Base-by-base conservation (phyloP, 2,797 vertebrate genomes). In the Leptatherina wallacei region DNA sequence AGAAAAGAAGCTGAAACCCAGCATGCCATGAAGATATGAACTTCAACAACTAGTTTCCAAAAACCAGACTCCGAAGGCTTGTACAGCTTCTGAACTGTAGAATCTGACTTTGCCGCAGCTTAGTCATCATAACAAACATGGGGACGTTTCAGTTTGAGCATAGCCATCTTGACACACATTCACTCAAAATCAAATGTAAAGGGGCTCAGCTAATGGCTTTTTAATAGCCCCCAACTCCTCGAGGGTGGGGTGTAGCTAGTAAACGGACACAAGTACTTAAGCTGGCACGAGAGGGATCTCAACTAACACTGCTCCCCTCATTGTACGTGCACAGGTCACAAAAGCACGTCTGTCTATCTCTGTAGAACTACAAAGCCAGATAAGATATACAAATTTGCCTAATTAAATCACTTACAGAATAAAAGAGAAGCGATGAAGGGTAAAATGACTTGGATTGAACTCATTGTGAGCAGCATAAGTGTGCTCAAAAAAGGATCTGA, bases 131-230 rank as follows among this genome's bases (percentile, higher is more conserved):
- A 47, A 80, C 47, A 77, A 82, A 84, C 75, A 82, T 81, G 51
- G 68, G 68, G 76, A 77, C 70, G 69, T 78, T 71, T 83, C 82
- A 69, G 58, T 79, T 60, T 76, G 65, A 65, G 55, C 29, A 5
- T 52, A 72, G 73, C 59, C 63, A 85, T 82, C 79, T 77, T 75
- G 82, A 91, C 89, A 86, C 85, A 80, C 82, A 79, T 85, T 91
- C 80, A 84, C 71, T 73, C 68, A 65, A 69, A 78, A 89, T 83
- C 95, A 94, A 96, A 95, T 94, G 93, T 90, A 67, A 82, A 71
- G 62, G 89, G 92, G 89, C 91, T 96, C 94, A 95, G 95, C 94
- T 97, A 96, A 97, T 96, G 95, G 95, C 89, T 94, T 96, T 95
- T 95, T 95, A 96, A 96, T 95, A 94, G 94, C 93, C 92, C 92